These are phyloP conservation scores for Pedionomus torquatus DNA, from an alignment of 2,113 vertebrate genomes.

Conservation along the genomic window DNA sequence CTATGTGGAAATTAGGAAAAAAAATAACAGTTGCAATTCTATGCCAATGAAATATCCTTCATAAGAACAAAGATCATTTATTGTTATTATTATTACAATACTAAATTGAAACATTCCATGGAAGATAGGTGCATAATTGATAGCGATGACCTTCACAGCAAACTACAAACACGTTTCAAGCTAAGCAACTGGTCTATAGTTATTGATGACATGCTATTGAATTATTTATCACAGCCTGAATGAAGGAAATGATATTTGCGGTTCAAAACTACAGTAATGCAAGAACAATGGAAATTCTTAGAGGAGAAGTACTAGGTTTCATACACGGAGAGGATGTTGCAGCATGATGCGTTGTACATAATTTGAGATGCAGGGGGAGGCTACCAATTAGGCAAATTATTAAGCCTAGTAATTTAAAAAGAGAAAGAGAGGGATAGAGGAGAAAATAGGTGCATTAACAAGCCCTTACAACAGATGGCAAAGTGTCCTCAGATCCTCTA, in stretches of 20 bases:
- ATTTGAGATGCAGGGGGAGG: constrained; percentile 16
- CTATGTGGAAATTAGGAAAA: background rate
- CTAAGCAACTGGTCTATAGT: constrained; percentile 76
- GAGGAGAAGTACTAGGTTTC: background rate
- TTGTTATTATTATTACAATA: constrained; percentile 22
- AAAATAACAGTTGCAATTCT: background rate
- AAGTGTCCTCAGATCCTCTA: constrained; percentile 75
- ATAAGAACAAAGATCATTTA: background rate
- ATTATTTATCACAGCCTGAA: constrained; percentile 78
- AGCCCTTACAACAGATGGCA: constrained; percentile 78
- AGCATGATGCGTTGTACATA: background rate
- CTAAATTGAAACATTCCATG: constrained; percentile 31
- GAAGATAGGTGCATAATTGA: constrained; percentile 69
- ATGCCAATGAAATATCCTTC: background rate
- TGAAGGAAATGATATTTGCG: constrained; percentile 73
- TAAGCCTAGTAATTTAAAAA: constrained; percentile 59
- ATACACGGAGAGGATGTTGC: background rate
- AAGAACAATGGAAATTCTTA: constrained; percentile 28
- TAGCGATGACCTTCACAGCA: constrained; percentile 59
- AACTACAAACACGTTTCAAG: constrained; percentile 70
- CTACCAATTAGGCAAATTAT: constrained; percentile 58
- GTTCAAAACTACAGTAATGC: constrained; percentile 37
- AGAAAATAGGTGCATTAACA: constrained; percentile 73
- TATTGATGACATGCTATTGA: constrained; percentile 79
- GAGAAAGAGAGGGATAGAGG: background rate